phyloP scores from a whole-genome alignment of 2,113 vertebrate genomes.

The Grallaria varia region DNA sequence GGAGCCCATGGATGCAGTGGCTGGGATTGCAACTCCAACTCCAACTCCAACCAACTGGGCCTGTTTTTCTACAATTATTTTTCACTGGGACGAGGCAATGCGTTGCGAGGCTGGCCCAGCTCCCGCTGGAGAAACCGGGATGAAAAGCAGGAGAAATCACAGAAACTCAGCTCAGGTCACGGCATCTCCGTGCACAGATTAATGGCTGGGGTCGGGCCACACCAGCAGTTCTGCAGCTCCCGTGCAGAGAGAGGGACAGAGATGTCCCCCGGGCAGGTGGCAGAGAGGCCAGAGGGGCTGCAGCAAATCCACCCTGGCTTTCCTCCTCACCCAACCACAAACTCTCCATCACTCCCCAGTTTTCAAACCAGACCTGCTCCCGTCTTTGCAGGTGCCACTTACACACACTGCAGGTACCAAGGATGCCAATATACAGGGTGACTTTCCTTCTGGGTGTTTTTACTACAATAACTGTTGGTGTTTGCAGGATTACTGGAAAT shows the following conservation, averaged over 20 bases:
- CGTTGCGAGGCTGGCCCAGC: not conserved
- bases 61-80: not conserved
- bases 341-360: not conserved
- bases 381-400: not conserved
- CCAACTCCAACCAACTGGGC: not conserved
- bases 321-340: not conserved
- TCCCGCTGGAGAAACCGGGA: not conserved
- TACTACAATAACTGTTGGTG: not conserved
- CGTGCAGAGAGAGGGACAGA: not conserved
- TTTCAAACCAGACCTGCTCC: not conserved
- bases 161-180: not conserved
- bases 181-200: not conserved
- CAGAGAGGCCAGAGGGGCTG: not conserved
- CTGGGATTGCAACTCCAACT: not conserved
- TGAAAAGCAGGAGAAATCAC: not conserved
- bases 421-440: not conserved
- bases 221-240: not conserved
- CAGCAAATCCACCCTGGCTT: not conserved
- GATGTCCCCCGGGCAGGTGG: not conserved
- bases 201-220: not conserved
- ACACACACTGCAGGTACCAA: not conserved
- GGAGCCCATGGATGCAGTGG: not conserved
- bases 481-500: not conserved
- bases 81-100: not conserved
- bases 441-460: not conserved